These are phyloP conservation scores for Zapornia atra DNA, from an alignment of 2,113 vertebrate genomes.

Conservation along the genomic window DNA sequence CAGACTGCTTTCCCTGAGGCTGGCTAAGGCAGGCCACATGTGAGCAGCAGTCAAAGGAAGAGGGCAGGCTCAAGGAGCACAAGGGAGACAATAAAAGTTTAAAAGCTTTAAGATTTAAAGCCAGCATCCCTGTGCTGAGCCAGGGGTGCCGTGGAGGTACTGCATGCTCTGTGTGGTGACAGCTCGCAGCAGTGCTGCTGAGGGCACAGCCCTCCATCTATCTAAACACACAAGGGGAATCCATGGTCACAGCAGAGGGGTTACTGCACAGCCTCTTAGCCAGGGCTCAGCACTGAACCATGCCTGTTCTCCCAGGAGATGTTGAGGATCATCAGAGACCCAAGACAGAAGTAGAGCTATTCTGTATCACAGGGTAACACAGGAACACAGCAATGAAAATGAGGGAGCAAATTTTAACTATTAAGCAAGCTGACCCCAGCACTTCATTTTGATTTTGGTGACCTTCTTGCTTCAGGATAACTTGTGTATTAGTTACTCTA, in stretches of 20 bases:
- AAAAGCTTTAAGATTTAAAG: not conserved
- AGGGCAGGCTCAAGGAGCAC: not conserved
- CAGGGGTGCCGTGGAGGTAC: not conserved
- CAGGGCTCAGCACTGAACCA: not conserved
- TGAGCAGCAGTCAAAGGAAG: not conserved
- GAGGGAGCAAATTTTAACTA: not conserved
- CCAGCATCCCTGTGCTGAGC: not conserved
- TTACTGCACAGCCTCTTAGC: not conserved
- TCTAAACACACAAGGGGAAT: not conserved
- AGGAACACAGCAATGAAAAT: not conserved
- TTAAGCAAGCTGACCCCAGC: not conserved
- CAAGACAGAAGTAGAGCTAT: not conserved
- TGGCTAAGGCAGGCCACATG: too few species aligned
- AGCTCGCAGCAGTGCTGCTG: not conserved
- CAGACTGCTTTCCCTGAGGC: too few species aligned
- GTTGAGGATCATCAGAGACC: not conserved
- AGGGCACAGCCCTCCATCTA: not conserved
- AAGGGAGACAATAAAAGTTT: not conserved
- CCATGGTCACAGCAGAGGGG: not conserved
- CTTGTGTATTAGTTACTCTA: not conserved
- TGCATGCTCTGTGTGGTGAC: fast-evolving
- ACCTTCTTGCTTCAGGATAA: not conserved
- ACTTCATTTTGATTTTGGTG: fast-evolving
- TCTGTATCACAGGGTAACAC: not conserved
- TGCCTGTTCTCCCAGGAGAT: not conserved